Conservation (phyloP, 92 coral and sea anemone species). For the Epizoanthus illoricatus region DNA sequence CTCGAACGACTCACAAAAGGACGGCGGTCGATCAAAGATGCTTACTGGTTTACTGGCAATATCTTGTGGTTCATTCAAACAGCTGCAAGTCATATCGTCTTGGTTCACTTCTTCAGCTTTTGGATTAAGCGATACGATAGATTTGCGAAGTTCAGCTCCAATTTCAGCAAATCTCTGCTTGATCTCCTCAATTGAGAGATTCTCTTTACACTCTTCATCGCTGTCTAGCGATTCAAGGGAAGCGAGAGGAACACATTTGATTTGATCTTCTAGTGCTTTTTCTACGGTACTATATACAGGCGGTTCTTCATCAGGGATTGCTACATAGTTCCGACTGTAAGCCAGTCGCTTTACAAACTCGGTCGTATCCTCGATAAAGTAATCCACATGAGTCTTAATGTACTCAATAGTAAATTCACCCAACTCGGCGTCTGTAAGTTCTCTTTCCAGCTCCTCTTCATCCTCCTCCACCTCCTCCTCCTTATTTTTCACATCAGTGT, state of each 20-base stretch:
- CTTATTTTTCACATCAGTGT: slow-evolving; percentile 6
- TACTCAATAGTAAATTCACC: slow-evolving; percentile 65
- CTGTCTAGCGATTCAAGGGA: not conserved
- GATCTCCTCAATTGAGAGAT: slow-evolving; percentile 4
- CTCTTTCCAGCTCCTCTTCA: slow-evolving; percentile 47
- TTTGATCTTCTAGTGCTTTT: not conserved
- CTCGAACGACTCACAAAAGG: not conserved
- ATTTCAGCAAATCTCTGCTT: slow-evolving; percentile 18
- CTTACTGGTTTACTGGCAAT: not conserved
- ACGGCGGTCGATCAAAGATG: slow-evolving; percentile 11
- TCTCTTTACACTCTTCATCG: not conserved
- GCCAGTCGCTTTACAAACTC: not conserved
- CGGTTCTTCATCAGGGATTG: not conserved
- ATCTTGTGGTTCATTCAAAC: too few relatives aligned
- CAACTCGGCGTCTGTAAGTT: slow-evolving; percentile 61
- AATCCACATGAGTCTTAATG: slow-evolving; percentile 1
- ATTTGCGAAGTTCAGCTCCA: slow-evolving; percentile 19
- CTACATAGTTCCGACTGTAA: not conserved
- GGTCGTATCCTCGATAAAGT: not conserved
- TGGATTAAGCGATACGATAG: not conserved
- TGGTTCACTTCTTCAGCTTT: not conserved
- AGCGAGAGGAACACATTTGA: slow-evolving; percentile 1
- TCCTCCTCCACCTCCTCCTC: slow-evolving; percentile 48
- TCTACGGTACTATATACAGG: not conserved
- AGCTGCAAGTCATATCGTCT: too few relatives aligned